Conservation (phyloP, 2,888 invertebrate genomes). For the Amphipoea oculea region DNA sequence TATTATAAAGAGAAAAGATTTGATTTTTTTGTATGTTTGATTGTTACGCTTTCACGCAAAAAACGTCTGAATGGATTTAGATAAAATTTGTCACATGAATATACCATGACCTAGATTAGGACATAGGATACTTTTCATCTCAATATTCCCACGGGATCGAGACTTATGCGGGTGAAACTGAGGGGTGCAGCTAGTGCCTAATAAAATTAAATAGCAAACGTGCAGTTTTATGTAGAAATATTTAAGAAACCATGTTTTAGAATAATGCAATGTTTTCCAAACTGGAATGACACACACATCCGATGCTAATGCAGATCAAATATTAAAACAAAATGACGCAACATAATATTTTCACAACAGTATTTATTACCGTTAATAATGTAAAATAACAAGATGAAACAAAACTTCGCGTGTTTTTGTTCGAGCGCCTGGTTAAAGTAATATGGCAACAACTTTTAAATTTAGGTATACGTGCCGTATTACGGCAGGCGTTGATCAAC, state of each 20-base stretch:
- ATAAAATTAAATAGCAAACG: constrained; percentile 22
- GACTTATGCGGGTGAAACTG: not conserved
- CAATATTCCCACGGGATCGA: not conserved
- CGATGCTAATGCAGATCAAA: not conserved
- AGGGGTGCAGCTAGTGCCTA: constrained; percentile 8
- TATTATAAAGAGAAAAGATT: not conserved
- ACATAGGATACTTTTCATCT: not conserved
- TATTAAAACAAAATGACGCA: constrained; percentile 15
- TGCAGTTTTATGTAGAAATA: not conserved
- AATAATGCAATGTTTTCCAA: not conserved
- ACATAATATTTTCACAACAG: not conserved
- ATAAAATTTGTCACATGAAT: not conserved
- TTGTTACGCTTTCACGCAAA: not conserved
- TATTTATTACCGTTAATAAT: constrained; percentile 33
- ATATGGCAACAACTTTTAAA: constrained; percentile 68
- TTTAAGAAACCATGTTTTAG: not conserved
- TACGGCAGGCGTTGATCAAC: constrained; percentile 66
- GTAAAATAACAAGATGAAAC: constrained; percentile 31
- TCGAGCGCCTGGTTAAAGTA: constrained; percentile 69
- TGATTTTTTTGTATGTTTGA: not conserved
- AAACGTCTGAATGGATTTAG: not conserved
- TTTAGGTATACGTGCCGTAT: constrained; percentile 45
- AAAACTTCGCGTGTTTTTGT: constrained; percentile 38
- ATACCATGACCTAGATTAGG: not conserved
- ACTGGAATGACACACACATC: not conserved